Base-by-base conservation (phyloP, 1,140 invertebrate genomes). In the Liolophura sinensis region DNA sequence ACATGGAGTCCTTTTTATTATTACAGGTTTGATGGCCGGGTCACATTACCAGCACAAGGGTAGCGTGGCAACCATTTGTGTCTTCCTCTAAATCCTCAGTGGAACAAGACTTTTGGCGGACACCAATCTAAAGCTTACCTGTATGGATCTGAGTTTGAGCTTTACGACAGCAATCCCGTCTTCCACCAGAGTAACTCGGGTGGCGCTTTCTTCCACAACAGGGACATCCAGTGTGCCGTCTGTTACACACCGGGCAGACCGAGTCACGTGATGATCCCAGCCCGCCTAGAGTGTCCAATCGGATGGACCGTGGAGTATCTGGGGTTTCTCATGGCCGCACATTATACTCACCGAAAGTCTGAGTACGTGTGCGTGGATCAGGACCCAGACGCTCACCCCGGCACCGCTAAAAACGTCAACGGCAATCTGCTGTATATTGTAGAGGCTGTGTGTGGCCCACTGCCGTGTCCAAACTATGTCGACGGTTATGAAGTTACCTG, bases 221-320 rank as follows among this genome's bases (percentile, higher is more conserved):
- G 31, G 9, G 61, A 73, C 51, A 62, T 62, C n/a, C 69, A 60
- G 16, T 74, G 70, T 40, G 51, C 48, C n/a, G 72, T 71, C 15
- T 73, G 72, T 59, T 54, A 50, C n/a, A 24, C 46, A 40, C 18
- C 46, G 11, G 18, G 18, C 14, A 60, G 65, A 46, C n/a, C 48
- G 12, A 69, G 62, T 6, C 49, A 12, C 18, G 20, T 73, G 51
- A 76, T 76, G 72, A 62, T 77, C 7, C 76, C 76, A 6, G 73
- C 68, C 22, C 54, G 60, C 14, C 69, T 56, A 18, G 40, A 18
- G 7, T 75, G 75, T 54, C 65, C 62, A 5, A 3, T 55, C 20
- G 71, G 72, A 3, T 77, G 75, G 75, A 70, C 57, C 1, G 11
- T 65, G n/a, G n/a, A n/a, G n/a, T n/a, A n/a, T n/a, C n/a, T n/a